Base-by-base conservation (phyloP, 2,113 vertebrate genomes). In the Serinus canaria region DNA sequence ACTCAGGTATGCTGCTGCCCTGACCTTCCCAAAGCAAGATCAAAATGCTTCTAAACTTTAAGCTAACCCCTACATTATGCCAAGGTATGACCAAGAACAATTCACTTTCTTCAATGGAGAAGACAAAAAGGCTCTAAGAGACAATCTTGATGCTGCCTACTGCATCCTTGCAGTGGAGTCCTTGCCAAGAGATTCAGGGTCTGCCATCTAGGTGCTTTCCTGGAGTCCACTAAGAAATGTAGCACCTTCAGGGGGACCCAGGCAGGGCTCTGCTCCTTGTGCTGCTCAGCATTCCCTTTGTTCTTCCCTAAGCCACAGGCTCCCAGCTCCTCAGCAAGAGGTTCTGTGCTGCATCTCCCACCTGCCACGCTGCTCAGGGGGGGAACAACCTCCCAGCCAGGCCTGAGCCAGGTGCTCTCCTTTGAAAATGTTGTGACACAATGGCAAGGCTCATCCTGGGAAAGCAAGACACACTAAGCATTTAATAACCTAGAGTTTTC, bases 271-370 rank as follows among this genome's bases (percentile, higher is more conserved):
- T 39, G 33, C 12, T 43, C 9, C 31, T 20, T 0, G 0, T 2
- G 3, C 9, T 64, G 63, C 35, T 75, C 62, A 22, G 39, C 62
- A 55, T 39, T 13, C 30, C 56, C 15, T 43, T 9, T 1, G 4
- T 37, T 69, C 8, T 33, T 53, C 33, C 39, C 10, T n/a, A 25
- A 68, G 15, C 25, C 1, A 0, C 5, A 12, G 0, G 0, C 30
- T 79, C 39, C 31, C 31, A 50, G 33, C 11, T 72, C 20, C 52
- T 39, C 52, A 49, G 22, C 19, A 49, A 14, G 30, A 43, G 5
- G 2, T 15, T 85, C 52, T 10, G 5, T 13, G 72, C 8, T 15
- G 33, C 6, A 2, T 16, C 28, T 79, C 11, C 30, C 52, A 8
- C 33, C 27, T 41, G 8, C 55, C 33, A n/a, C 2, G 0, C 11